Evolutionary conservation across 2,113 vertebrate species (phyloP), one percentile per base, ranked within the genome.

Genomic region (Poicephalus meyeri): DNA sequence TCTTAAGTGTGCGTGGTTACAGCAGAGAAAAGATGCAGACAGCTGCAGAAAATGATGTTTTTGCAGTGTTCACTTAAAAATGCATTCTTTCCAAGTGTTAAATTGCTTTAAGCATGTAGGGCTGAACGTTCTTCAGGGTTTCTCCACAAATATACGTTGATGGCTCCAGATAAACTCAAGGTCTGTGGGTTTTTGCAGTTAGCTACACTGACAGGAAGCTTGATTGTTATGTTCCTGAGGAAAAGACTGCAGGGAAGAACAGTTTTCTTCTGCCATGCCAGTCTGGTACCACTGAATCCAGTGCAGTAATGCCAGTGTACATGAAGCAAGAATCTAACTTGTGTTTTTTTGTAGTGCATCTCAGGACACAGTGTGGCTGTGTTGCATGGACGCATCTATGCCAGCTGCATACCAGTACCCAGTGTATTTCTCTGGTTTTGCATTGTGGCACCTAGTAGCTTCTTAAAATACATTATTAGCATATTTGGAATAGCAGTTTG

Each of bases 1-100:
- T 18, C 46, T 94, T 50, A 44, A 61, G 5, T 88, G 80, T 93
- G 50, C 87, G 80, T 95, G 91, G 89, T 94, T 95, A 94, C 76
- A 86, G 86, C 71, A 95, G 73, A 25, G 42, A 91, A 91, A 94
- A 94, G 46, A 93, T 86, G 91, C 82, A 94, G 87, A 93, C 0
- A 1, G 14, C 49, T 97, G 92, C 80, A 93, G 78, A 94, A 97
- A 94, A 80, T 73, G 13, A 41, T 74, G 55, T 89, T 95, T 80
- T 76, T 88, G 25, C 31, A 69, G 35, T 71, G 47, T 12, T 96
- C 49, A 33, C 76, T 83, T 92, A 80, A 52, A 93, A 92, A 83
- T 33, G 25, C 0, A 0, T 74, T 73, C 53, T 70, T 91, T 90
- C n/a, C 65, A 68, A 25, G 87, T 53, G 42, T 80, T 93, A 39